phyloP scores from a whole-genome alignment of 2,888 invertebrate species.

The Xanthorhoe designata region DNA sequence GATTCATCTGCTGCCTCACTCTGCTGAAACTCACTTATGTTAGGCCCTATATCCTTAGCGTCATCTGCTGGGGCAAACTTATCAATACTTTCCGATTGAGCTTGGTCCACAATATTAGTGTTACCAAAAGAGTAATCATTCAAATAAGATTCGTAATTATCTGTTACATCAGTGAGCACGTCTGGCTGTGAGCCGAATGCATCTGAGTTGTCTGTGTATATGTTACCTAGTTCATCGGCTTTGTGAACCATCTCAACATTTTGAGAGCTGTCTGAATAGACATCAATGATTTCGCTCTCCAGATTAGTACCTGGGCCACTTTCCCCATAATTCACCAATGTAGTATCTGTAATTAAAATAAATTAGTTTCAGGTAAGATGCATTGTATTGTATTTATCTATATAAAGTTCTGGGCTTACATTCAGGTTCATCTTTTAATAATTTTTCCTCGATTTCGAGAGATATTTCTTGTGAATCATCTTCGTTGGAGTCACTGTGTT shows the following conservation, averaged over 20 bases:
- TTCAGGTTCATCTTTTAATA: conserved; percentile 81
- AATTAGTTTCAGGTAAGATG: neutral
- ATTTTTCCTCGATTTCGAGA: conserved; percentile 78
- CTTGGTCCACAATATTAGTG: conserved; percentile 55
- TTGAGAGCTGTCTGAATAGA: conserved; percentile 70
- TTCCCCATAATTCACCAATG: conserved; percentile 77
- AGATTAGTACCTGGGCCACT: conserved; percentile 56
- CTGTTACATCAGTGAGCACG: conserved; percentile 61
- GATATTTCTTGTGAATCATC: conserved; percentile 81
- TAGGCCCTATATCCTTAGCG: conserved; percentile 56
- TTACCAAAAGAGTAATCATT: conserved; percentile 75
- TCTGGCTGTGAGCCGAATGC: conserved; percentile 67
- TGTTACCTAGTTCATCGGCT: conserved; percentile 76
- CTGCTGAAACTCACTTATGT: conserved; percentile 67
- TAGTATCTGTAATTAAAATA: conserved; percentile 65
- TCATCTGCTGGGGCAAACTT: conserved; percentile 53
- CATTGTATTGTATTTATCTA: neutral
- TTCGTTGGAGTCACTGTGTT: conserved; percentile 81
- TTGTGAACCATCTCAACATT: conserved; percentile 70
- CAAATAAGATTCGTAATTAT: conserved; percentile 73
- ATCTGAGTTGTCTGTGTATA: conserved; percentile 73
- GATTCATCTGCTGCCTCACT: conserved; percentile 54
- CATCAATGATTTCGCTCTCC: conserved; percentile 68
- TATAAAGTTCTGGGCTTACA: conserved; percentile 55
- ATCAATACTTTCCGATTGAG: conserved; percentile 51